These are phyloP conservation scores for human (Homo sapiens) DNA, from an alignment of 2,113 vertebrate genomes.

Conservation along the genomic window DNA sequence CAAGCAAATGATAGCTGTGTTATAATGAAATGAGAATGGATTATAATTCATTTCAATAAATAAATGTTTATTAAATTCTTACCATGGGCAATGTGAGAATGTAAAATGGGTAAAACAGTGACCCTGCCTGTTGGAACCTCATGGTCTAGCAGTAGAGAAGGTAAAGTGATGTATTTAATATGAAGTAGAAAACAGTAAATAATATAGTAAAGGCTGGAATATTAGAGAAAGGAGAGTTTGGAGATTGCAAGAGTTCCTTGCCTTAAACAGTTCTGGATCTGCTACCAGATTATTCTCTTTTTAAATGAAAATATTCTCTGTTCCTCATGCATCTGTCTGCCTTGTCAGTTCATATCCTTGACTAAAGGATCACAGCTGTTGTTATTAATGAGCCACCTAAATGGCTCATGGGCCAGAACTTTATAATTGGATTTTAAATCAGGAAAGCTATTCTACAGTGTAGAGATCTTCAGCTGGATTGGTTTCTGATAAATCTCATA, in stretches of 20 bases:
- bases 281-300: background rate
- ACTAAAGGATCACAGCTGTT: background rate
- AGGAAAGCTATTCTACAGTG: background rate
- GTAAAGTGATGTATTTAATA: background rate
- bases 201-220: background rate
- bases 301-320: background rate
- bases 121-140: background rate
- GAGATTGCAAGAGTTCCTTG: background rate
- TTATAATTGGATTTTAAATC: background rate
- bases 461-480: background rate
- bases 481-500: background rate
- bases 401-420: background rate
- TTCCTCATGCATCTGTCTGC: background rate
- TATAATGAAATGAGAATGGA: constrained; percentile 20
- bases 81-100: background rate
- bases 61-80: background rate
- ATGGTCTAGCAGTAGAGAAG: background rate
- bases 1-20: background rate
- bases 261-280: background rate
- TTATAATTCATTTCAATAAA: background rate
- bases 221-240: background rate
- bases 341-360: background rate
- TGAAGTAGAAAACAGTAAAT: background rate
- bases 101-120: background rate
- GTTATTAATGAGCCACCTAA: background rate